Conservation (phyloP, 2,113 vertebrate species). For the Bambusicola thoracicus region DNA sequence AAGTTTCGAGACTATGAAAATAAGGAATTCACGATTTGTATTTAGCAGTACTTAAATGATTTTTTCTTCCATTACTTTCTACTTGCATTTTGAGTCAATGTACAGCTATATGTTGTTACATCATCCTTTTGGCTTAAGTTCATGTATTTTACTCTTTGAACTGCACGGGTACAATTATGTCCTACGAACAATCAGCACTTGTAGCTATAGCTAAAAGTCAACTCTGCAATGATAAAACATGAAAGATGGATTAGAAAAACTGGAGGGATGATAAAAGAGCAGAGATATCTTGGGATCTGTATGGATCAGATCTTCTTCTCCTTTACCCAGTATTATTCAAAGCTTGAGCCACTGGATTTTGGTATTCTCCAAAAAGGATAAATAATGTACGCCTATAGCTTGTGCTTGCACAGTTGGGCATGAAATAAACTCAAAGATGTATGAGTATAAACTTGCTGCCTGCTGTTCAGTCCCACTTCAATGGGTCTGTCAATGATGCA, state of each 20-base stretch:
- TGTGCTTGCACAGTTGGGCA: not conserved
- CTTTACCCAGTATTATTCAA: not conserved
- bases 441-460: slow-evolving; percentile 28
- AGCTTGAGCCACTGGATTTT: not conserved
- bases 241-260: not conserved
- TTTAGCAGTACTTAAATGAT: not conserved
- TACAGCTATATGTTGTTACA: not conserved
- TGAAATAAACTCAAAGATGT: slow-evolving; percentile 24
- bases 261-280: not conserved
- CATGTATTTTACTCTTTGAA: not conserved
- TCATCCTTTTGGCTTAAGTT: not conserved
- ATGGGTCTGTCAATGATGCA: not conserved
- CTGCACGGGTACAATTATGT: not conserved
- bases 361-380: not conserved
- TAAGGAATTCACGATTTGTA: not conserved
- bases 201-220: not conserved
- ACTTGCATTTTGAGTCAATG: not conserved
- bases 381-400: slow-evolving; percentile 4
- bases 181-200: not conserved
- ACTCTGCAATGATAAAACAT: not conserved
- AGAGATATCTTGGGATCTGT: not conserved
- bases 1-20: not conserved
- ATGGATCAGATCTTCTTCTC: not conserved
- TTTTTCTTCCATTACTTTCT: not conserved
- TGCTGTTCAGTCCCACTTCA: slow-evolving; percentile 30